phyloP scores from a whole-genome alignment of 2,888 invertebrate species.

The Penaeus monodon region DNA sequence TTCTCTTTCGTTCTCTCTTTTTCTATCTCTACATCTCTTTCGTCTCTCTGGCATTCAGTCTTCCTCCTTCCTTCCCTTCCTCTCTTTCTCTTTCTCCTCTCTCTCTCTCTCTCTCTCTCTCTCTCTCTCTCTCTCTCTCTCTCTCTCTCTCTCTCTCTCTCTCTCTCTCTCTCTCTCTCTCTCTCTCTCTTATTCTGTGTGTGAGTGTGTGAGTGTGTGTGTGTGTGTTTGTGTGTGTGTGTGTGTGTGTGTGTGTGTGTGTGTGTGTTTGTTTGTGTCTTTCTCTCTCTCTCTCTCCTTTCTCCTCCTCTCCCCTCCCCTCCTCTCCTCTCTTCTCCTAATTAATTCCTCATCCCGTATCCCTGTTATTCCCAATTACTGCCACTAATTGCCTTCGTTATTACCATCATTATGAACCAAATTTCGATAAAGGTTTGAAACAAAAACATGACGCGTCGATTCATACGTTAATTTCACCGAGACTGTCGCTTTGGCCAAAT shows the following conservation, averaged over 20 bases:
- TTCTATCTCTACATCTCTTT: not conserved
- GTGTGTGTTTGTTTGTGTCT: not conserved
- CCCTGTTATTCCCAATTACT: not conserved
- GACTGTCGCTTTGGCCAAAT: no score
- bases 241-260: no score
- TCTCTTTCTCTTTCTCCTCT: not conserved
- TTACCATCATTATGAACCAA: no score
- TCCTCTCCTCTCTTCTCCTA: not conserved
- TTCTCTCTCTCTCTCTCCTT: not conserved
- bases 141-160: not conserved
- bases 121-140: constrained; percentile 3
- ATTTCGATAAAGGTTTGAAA: no score
- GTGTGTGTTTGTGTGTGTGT: no score
- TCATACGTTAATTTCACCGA: no score
- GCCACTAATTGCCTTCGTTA: not conserved
- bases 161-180: not conserved
- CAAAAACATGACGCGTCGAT: no score
- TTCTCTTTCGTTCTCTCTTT: not conserved
- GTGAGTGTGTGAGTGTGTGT: no score
- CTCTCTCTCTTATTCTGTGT: no score
- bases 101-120: not conserved
- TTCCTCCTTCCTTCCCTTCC: not conserved
- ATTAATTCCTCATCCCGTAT: not conserved
- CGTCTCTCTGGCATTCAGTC: not conserved
- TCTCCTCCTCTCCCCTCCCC: not conserved